Percentiles rank a stretch among this genome's conserved stretches.
These are phyloP conservation scores for Epinephelus fuscoguttatus DNA, from an alignment of 2,113 vertebrate species.

Conservation along the genomic window DNA sequence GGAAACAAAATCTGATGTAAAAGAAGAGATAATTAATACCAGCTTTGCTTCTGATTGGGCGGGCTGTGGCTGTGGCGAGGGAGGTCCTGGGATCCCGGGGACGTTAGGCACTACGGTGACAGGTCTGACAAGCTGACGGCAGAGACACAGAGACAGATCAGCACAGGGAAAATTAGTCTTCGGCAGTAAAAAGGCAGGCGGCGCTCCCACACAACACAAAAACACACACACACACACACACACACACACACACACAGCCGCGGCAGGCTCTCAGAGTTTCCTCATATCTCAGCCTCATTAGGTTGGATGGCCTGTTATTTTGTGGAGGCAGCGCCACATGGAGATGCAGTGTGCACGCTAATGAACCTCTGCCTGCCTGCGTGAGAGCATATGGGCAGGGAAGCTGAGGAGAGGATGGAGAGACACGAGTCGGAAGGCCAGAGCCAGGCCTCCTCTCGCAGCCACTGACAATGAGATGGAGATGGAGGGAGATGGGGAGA, in stretches of 20 bases:
- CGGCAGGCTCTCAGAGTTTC: conserved; percentile 67
- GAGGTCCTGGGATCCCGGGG: conserved; percentile 98
- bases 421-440: conserved; percentile 71
- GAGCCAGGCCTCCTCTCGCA: conserved; percentile 65
- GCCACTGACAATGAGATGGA: conserved; percentile 60
- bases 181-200: conserved; percentile 54
- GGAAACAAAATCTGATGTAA: conserved; percentile 50
- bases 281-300: conserved; percentile 88
- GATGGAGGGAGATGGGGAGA: conserved; percentile 28
- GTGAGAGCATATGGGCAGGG: conserved; percentile 80
- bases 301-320: conserved; percentile 84
- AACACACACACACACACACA: conserved; percentile 38
- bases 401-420: conserved; percentile 74
- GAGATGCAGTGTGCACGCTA: conserved; percentile 81
- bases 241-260: conserved; percentile 29
- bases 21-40: conserved; percentile 84
- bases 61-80: conserved; percentile 90
- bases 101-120: conserved; percentile 99
- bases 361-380: conserved; percentile 82
- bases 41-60: conserved; percentile 98
- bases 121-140: conserved; percentile 96
- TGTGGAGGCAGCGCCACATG: conserved; percentile 81
- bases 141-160: conserved; percentile 79
- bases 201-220: conserved; percentile 35
- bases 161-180: conserved; percentile 79